Evolutionary conservation across 2,113 vertebrate species (phyloP).

Genomic region (Lepus timidus): DNA sequence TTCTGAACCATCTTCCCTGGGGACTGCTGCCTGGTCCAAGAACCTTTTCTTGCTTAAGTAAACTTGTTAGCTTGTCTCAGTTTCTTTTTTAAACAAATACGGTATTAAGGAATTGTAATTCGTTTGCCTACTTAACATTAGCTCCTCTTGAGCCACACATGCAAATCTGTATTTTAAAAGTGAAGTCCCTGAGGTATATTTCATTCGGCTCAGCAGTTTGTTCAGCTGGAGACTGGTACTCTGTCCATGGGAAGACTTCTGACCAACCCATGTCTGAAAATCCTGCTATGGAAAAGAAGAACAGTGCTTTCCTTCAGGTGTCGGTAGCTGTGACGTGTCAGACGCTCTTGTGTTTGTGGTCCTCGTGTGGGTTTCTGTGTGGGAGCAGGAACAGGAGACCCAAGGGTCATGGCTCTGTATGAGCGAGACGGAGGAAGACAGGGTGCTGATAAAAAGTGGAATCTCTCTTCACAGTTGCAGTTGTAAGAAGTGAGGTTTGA

Average conservation of each 20-base stretch:
- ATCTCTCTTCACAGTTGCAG: neutral
- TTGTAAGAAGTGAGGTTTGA: constrained; percentile 35
- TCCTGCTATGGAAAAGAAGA: neutral
- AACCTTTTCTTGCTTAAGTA: too few relatives aligned
- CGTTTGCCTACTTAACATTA: constrained; percentile 1
- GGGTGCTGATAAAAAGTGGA: neutral
- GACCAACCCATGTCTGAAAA: neutral
- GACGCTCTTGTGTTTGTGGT: neutral
- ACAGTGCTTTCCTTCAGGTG: neutral
- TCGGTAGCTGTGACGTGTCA: neutral
- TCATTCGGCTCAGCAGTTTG: neutral
- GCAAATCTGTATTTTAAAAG: neutral
- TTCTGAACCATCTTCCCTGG: too few relatives aligned
- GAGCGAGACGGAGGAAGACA: neutral
- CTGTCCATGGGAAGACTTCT: neutral
- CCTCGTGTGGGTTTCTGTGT: neutral
- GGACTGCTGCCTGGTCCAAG: too few relatives aligned
- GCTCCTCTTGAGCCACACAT: neutral
- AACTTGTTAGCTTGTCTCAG: too few relatives aligned
- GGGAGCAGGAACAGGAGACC: neutral
- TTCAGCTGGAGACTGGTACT: neutral
- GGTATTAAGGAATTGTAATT: constrained; percentile 13
- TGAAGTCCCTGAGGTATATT: constrained; percentile 14
- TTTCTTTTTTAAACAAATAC: neutral
- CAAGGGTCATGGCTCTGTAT: neutral